Evolutionary conservation across 2,113 vertebrate genomes (phyloP).

Genomic region (Ploceus nigricollis): DNA sequence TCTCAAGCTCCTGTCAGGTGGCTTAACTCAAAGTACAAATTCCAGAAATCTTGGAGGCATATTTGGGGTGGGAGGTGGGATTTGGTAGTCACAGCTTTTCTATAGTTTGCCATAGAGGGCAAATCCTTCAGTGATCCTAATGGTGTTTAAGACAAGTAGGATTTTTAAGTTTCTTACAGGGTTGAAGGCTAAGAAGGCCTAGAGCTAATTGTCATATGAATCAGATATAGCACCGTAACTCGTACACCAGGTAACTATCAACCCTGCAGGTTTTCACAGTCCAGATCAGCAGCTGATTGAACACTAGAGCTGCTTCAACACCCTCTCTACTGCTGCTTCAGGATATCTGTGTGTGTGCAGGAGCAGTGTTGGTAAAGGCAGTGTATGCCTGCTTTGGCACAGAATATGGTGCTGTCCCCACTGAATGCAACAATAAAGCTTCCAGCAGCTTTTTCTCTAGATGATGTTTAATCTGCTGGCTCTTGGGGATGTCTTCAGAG

Average conservation of each 20-base stretch:
- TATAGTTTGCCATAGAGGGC: neutral
- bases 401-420: neutral
- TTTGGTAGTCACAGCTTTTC: neutral
- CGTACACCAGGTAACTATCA: fast-evolving
- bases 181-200: neutral
- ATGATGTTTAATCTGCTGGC: neutral
- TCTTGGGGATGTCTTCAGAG: neutral
- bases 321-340: neutral
- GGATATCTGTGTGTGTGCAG: neutral
- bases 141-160: neutral
- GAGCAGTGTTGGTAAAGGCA: neutral
- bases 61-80: neutral
- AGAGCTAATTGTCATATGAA: neutral
- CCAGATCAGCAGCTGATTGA: neutral
- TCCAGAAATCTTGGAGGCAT: neutral
- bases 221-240: neutral
- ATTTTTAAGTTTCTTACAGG: neutral
- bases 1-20: neutral
- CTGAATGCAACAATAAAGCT: neutral
- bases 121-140: neutral
- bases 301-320: neutral
- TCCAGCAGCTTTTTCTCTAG: neutral
- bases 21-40: neutral
- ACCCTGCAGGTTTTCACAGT: neutral
- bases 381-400: fast-evolving